Base-by-base conservation (phyloP, 1,140 invertebrate species). In the Rhagoletis zephyria region DNA sequence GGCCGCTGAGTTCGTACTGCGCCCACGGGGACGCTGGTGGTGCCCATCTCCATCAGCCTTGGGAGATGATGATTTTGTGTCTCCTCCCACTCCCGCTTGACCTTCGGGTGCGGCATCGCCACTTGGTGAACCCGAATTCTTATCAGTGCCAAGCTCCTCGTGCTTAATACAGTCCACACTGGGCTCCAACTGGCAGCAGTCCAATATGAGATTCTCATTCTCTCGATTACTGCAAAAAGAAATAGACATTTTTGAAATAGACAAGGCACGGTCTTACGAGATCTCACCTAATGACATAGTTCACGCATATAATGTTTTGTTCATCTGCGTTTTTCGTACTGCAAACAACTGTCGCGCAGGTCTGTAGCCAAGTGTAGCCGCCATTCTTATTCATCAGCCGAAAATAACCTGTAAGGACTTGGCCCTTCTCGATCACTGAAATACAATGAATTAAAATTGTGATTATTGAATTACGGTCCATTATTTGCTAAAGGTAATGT, bases 361-460 rank as follows among this genome's bases (percentile, higher is more conserved):
- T 98, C 93, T 99, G 98, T 85, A 99, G 94, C 98, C 98, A 99
- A 51, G 97, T 98, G 93, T 97, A 99, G 3, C 98, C 98, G 5
- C 98, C 98, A 89, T 95, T 96, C 93, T 98, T 98, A 94, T 98
- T 99, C 96, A 99, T 98, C 89, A 99, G 90, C 90, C 98, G 95
- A 93, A 98, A 99, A 94, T 99, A 99, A 92, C 98, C 97, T 6
- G 97, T 98, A 93, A 99, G 94, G 48, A 99, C 97, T 94, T 99
- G 98, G 5, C 98, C 98, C 94, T 99, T 99, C 92, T 97, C 96
- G 90, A 99, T 97, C 93, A 99, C 98, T 99, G 94, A 0, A 88
- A 95, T 96, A 93, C 90, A 93, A 91, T 30, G 30, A 30, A 30
- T 30, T 30, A 90, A 89, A 89, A 88, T 85, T 77, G 56, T 30